Conservation (phyloP, 2,797 vertebrate genomes). For the Falco columbarius region DNA sequence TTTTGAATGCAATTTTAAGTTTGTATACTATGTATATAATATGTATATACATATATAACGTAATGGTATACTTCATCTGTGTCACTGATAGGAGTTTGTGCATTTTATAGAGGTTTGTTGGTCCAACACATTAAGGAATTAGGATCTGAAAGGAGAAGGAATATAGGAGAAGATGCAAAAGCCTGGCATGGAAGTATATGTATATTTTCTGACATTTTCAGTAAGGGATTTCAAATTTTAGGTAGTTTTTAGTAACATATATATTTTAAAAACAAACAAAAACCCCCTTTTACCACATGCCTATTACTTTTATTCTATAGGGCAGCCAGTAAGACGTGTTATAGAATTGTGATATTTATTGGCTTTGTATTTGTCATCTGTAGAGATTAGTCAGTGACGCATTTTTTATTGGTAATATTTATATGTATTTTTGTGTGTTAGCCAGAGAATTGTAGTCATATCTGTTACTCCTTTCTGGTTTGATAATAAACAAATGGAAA, state of each 20-base stretch:
- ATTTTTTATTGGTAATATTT: slow-evolving; percentile 61
- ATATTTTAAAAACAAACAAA: background rate
- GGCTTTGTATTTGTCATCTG: slow-evolving; percentile 51
- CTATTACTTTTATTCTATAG: slow-evolving; percentile 17
- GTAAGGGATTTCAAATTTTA: background rate
- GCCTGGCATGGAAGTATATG: background rate
- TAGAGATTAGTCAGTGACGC: slow-evolving; percentile 53
- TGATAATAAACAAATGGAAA: slow-evolving; percentile 62
- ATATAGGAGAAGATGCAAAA: background rate
- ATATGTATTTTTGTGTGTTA: background rate
- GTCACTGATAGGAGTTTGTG: background rate
- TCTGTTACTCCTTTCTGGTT: slow-evolving; percentile 43
- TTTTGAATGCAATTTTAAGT: slow-evolving; percentile 5
- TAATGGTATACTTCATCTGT: background rate
- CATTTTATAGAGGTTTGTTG: background rate
- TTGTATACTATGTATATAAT: background rate
- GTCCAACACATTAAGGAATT: background rate
- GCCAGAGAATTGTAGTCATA: slow-evolving; percentile 38
- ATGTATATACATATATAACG: background rate
- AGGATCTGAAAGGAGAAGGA: background rate
- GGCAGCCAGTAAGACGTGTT: slow-evolving; percentile 16
- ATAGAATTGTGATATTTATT: slow-evolving; percentile 70
- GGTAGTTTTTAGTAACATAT: background rate
- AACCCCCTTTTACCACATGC: background rate
- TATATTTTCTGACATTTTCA: background rate